Conservation (phyloP, 2,888 invertebrate species). For the Malacosoma neustria region DNA sequence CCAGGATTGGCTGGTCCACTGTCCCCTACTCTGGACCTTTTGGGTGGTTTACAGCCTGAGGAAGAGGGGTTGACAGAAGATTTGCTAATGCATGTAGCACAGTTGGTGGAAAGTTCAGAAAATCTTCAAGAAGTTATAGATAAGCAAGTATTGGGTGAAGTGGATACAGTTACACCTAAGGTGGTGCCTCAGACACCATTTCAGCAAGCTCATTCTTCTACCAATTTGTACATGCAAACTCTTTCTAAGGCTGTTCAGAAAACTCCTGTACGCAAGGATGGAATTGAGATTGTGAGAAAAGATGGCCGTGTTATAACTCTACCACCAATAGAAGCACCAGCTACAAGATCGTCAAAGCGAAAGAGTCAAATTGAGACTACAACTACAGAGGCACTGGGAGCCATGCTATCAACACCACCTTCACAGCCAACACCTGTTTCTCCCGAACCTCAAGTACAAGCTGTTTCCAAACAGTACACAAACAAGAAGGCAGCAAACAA, state of each 20-base stretch:
- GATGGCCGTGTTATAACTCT: slow-evolving; percentile 85
- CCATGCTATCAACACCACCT: slow-evolving; percentile 24
- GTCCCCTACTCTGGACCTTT: slow-evolving; percentile 74
- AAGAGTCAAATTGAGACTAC: slow-evolving; percentile 62
- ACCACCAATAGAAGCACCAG: slow-evolving; percentile 88
- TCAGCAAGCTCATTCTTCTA: slow-evolving; percentile 24
- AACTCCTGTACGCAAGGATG: slow-evolving; percentile 60
- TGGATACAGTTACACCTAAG: slow-evolving; percentile 39
- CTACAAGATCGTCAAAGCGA: slow-evolving; percentile 83
- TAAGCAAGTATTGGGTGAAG: slow-evolving; percentile 75
- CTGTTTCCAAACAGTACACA: slow-evolving; percentile 50
- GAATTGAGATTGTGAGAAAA: slow-evolving; percentile 82
- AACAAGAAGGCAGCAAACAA: slow-evolving; percentile 48
- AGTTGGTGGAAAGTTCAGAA: slow-evolving; percentile 79
- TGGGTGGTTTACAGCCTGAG: slow-evolving; percentile 77
- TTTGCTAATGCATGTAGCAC: slow-evolving; percentile 82
- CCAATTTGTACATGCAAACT: slow-evolving; percentile 35
- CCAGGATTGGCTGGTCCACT: slow-evolving; percentile 69
- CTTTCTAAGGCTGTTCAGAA: slow-evolving; percentile 36
- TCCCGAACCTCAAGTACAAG: slow-evolving; percentile 39
- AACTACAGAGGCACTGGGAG: slow-evolving; percentile 14
- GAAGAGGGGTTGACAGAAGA: slow-evolving; percentile 81
- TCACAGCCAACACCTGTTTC: slow-evolving; percentile 25
- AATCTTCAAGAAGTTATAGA: slow-evolving; percentile 83
- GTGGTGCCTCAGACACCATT: slow-evolving; percentile 22